Evolutionary conservation across 2,113 vertebrate genomes (phyloP).

Genomic region (Eudyptes chrysolophus): DNA sequence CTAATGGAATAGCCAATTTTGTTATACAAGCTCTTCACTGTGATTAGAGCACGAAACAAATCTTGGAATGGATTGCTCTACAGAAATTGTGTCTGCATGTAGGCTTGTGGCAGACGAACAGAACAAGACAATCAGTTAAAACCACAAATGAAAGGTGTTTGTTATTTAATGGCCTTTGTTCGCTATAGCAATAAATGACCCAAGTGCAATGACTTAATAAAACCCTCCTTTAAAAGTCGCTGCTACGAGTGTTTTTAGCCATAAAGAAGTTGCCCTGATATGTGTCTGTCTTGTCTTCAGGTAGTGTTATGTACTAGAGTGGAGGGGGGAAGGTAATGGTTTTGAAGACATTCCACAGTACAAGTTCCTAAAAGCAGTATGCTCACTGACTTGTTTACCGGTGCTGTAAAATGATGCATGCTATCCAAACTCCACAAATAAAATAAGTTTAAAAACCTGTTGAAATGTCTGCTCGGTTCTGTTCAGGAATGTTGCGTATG

Average conservation of each 20-base stretch:
- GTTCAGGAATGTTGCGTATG: neutral
- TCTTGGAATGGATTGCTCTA: neutral
- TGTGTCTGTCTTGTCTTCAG: slow-evolving; percentile 49
- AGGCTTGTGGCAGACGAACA: slow-evolving; percentile 35
- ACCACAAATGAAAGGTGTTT: slow-evolving; percentile 41
- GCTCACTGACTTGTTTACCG: slow-evolving; percentile 68
- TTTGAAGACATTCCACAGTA: slow-evolving; percentile 73
- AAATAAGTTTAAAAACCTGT: neutral
- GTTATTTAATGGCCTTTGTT: slow-evolving; percentile 74
- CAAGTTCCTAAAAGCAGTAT: slow-evolving; percentile 41
- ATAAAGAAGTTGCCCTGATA: slow-evolving; percentile 44
- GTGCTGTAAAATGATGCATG: slow-evolving; percentile 75
- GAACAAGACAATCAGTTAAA: slow-evolving; percentile 75
- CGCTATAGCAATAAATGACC: slow-evolving; percentile 79
- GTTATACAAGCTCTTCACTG: slow-evolving; percentile 11
- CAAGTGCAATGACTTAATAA: slow-evolving; percentile 81
- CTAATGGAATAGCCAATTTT: neutral
- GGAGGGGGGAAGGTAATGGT: neutral
- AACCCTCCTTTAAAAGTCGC: slow-evolving; percentile 67
- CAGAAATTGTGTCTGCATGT: slow-evolving; percentile 7
- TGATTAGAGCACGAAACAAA: slow-evolving; percentile 5
- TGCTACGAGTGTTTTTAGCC: slow-evolving; percentile 76
- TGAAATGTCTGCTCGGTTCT: neutral
- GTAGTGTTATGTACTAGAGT: slow-evolving; percentile 18
- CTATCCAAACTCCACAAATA: slow-evolving; percentile 58